These are phyloP conservation scores for Nudaria mundana DNA, from an alignment of 2,888 invertebrate genomes.

Conservation along the genomic window DNA sequence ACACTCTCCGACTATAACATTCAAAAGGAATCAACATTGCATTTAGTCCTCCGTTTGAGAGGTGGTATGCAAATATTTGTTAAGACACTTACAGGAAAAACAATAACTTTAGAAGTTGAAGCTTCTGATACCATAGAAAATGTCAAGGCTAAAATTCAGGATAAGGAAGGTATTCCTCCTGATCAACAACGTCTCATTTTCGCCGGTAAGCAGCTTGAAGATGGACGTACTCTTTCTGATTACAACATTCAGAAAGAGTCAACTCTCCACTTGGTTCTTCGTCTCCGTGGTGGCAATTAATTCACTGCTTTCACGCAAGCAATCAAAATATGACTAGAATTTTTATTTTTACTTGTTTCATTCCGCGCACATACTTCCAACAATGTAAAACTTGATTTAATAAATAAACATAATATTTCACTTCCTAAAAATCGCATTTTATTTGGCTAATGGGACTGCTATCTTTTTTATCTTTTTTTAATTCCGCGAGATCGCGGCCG, in stretches of 20 bases:
- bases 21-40: constrained; percentile 48
- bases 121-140: background rate
- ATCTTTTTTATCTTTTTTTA: too few relatives aligned
- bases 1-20: constrained; percentile 50
- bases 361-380: constrained; percentile 54
- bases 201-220: constrained; percentile 50
- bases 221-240: constrained; percentile 49
- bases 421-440: too few relatives aligned
- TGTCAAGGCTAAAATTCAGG: constrained; percentile 47
- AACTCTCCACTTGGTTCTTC: constrained; percentile 31
- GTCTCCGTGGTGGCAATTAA: constrained; percentile 36
- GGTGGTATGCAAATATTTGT: constrained; percentile 54
- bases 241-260: constrained; percentile 48
- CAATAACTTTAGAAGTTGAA: background rate
- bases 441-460: too few relatives aligned
- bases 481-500: too few relatives aligned
- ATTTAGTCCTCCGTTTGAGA: constrained; percentile 43
- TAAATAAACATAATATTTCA: too few relatives aligned
- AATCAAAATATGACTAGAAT: constrained; percentile 15
- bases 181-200: constrained; percentile 52
- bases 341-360: constrained; percentile 43
- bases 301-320: constrained; percentile 8
- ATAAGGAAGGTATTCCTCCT: constrained; percentile 53
- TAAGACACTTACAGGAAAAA: constrained; percentile 42
- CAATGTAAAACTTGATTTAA: too few relatives aligned